Evolutionary conservation across 2,797 vertebrate species (phyloP).

Genomic region (Neosalanx taihuensis): DNA sequence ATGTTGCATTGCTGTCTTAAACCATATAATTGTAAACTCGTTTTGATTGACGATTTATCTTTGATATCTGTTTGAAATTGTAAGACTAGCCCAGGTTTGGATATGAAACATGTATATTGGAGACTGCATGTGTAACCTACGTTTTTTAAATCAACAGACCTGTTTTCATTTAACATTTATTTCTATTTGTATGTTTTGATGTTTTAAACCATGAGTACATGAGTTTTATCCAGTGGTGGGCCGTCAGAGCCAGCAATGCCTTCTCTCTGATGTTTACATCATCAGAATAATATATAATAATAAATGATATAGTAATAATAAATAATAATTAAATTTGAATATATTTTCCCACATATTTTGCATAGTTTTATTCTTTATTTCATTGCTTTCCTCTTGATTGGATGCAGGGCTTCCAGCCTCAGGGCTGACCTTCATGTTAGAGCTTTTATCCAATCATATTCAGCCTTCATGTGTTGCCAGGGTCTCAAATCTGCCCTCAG

Average conservation of each 20-base stretch:
- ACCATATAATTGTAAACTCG: neutral
- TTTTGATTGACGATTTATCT: neutral
- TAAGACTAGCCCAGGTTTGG: neutral
- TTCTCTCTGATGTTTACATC: conserved; percentile 11
- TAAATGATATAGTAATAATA: too few relatives aligned
- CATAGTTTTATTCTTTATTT: conserved; percentile 2
- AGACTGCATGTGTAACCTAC: conserved; percentile 28
- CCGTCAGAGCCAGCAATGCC: neutral
- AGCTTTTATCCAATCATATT: too few relatives aligned
- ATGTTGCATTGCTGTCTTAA: neutral
- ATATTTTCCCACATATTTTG: too few relatives aligned
- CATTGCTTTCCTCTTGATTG: too few relatives aligned
- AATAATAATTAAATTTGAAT: too few relatives aligned
- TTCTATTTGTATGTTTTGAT: neutral
- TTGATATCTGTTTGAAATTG: neutral
- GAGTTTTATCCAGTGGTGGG: conserved; percentile 18
- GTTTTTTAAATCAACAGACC: conserved; percentile 17
- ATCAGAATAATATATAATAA: too few relatives aligned
- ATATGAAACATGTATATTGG: conserved; percentile 7
- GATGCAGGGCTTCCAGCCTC: too few relatives aligned
- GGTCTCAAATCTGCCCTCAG: too few relatives aligned
- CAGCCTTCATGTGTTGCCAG: too few relatives aligned
- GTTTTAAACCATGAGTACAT: neutral
- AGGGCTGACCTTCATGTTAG: too few relatives aligned
- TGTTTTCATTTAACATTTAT: conserved; percentile 19